These are phyloP conservation scores for Anguilla marmorata DNA, from an alignment of 2,797 vertebrate genomes.

Conservation along the genomic window DNA sequence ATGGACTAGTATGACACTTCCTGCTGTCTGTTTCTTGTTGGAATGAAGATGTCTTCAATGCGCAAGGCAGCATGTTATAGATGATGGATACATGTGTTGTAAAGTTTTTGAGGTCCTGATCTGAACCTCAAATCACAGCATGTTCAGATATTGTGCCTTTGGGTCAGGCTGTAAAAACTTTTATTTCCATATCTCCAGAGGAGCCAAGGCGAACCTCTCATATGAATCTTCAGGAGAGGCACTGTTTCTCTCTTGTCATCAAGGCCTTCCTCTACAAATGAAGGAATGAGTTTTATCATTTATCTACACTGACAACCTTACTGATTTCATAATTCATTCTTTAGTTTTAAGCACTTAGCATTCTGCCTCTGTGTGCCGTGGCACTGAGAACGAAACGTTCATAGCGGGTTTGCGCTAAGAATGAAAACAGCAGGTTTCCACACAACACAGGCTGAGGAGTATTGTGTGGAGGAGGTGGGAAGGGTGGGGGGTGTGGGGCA, in stretches of 20 bases:
- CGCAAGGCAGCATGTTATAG: neutral
- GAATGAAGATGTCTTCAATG: neutral
- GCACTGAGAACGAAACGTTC: neutral
- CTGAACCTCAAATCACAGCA: no score
- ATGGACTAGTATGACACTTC: neutral
- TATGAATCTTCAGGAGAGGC: neutral
- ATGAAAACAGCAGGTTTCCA: neutral
- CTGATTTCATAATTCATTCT: neutral
- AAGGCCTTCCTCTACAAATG: neutral
- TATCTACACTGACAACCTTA: neutral
- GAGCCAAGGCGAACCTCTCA: neutral
- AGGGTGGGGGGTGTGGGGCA: conserved; percentile 37
- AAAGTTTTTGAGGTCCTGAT: neutral
- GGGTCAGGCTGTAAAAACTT: neutral
- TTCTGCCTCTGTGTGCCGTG: neutral
- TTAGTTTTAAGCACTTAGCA: neutral
- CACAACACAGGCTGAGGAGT: conserved; percentile 45
- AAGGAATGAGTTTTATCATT: neutral
- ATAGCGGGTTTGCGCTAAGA: neutral
- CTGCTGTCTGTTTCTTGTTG: neutral
- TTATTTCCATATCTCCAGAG: neutral
- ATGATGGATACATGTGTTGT: neutral
- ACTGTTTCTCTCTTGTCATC: neutral
- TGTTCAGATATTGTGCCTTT: no score
- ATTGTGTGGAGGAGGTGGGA: conserved; percentile 47